Base-by-base conservation (phyloP, 2,797 vertebrate genomes). In the Rhadinocentrus ornatus region DNA sequence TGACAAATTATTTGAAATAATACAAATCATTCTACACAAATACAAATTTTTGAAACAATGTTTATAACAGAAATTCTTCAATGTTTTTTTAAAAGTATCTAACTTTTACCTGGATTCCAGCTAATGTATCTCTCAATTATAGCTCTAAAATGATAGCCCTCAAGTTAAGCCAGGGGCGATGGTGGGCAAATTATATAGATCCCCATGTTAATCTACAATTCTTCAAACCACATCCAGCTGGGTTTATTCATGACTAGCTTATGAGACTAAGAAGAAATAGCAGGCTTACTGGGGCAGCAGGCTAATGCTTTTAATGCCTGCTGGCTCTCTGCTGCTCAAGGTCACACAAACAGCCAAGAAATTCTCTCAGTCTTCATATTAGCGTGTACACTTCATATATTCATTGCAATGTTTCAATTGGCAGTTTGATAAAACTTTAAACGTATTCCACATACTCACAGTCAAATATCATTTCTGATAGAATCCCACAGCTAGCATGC, bases 261-360 rank as follows among this genome's bases (percentile, higher is more conserved):
- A 76, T 71, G 74, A 78, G 46, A 72, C 74, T 66, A 61, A 76
- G 75, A 82, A 71, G 77, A 75, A 81, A 75, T 82, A 76, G 79
- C 70, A 72, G 70, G 83, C 55, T 81, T 72, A 84, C 64, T 80
- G 53, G 76, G 77, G 69, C 82, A 84, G 69, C 37, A 77, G 50
- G 70, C 58, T 82, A 86, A 87, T 79, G 81, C 61, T 85, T 77
- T 74, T 67, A 79, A 79, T 69, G 77, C 70, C 65, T 70, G 74
- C 71, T 62, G 53, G 74, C 66, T 73, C 71, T 78, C 59, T 66
- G 57, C 62, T 69, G 71, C 66, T 81, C 78, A 87, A 82, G 80
- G 80, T 87, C 86, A 73, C 48, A 72, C 34, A 63, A 26, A 58
- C 54, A 67, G 62, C 55, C 34, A 26, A 75, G 59, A 55, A 57